Evolutionary conservation across 2,888 invertebrate genomes (phyloP), one percentile per base, ranked within the genome.

Genomic region (Scaeva pyrastri): DNA sequence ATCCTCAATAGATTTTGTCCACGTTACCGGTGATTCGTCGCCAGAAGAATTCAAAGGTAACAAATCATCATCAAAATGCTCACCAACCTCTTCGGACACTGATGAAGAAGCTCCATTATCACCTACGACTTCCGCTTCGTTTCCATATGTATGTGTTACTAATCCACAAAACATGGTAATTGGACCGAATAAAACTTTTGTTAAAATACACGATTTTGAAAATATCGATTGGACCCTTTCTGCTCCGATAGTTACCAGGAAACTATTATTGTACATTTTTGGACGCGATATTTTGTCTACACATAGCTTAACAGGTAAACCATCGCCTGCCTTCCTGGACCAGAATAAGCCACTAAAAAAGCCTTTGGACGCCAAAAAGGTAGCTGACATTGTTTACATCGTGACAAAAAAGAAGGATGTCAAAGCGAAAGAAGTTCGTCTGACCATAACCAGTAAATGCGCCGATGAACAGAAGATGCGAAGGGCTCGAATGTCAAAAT

Each of bases 381-480:
- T 95, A 0, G 92, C 93, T 0, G 95, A 95, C 87, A 93, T 95
- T 58, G 93, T 95, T n/a, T 48, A n/a, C 2, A 50, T 50, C 8
- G 94, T 95, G 1, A 93, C 93, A 1, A 90, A 90, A 39, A 93
- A 93, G 84, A 94, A 94, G 88, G 90, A 92, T 41, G 94, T 94
- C 1, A 92, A 93, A 55, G 94, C 94, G 87, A 94, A 94, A 88
- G 91, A 94, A 86, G 94, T 95, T 0, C 94, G 95, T 72, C 93
- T 92, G 88, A 93, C 93, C n/a, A 95, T 95, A 21, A 95, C 95
- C 8, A 94, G 94, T 0, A 95, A 95, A 89, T 95, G 95, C 88
- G 94, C 94, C 0, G 95, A 95, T 88, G 95, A 95, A 90, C 94
- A 94, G 45, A 95, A 94, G 90, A 91, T 94, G 90, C 93, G 93